Conservation (phyloP, 1,140 invertebrate genomes). For the Tyrophagus putrescentiae region DNA sequence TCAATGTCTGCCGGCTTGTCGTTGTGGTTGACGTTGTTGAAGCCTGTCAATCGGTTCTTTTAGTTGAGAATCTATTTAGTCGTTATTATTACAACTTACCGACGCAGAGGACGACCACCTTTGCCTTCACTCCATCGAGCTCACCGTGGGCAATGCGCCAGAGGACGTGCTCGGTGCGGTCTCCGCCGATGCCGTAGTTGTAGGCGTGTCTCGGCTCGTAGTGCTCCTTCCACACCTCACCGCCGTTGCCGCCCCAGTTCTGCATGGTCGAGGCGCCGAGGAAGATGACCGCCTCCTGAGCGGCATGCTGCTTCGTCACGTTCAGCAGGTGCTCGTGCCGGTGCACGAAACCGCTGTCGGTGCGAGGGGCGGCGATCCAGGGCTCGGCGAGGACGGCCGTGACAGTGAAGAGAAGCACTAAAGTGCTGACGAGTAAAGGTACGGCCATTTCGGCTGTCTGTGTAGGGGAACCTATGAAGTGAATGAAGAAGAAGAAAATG, state of each 20-base stretch:
- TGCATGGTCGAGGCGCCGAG: constrained; percentile 1
- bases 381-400: background rate
- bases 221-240: constrained; percentile 7
- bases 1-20: constrained; percentile 11
- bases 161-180: constrained; percentile 9
- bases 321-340: constrained; percentile 5
- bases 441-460: too few relatives aligned
- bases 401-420: too few relatives aligned
- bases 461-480: too few relatives aligned
- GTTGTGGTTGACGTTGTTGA: background rate
- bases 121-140: background rate
- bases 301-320: background rate
- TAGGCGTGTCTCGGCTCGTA: background rate
- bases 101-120: background rate
- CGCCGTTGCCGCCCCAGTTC: background rate
- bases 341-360: background rate
- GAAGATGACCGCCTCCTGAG: background rate
- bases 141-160: constrained; percentile 7
- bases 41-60: background rate
- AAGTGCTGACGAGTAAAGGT: too few relatives aligned
- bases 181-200: constrained; percentile 9
- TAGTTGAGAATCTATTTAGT: background rate
- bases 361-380: constrained; percentile 3
- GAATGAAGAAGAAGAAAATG: too few relatives aligned
- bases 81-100: constrained; percentile 5